phyloP scores from a whole-genome alignment of 2,797 vertebrate genomes.

The Lithobates sylvaticus region DNA sequence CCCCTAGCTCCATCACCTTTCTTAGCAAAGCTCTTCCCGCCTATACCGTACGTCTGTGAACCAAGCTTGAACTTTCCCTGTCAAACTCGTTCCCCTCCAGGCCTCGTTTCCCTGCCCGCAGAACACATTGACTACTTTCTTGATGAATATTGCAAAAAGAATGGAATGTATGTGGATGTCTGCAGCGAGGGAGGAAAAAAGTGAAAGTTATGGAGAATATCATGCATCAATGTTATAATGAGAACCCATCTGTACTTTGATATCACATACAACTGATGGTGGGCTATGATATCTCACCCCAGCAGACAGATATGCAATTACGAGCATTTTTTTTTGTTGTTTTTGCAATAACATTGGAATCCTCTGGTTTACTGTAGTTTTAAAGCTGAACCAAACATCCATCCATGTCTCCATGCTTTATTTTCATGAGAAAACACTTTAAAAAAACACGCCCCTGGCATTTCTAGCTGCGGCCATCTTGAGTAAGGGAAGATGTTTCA shows the following conservation, averaged over 20 bases:
- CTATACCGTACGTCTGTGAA: constrained; percentile 27
- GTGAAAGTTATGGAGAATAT: constrained; percentile 68
- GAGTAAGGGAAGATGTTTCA: too few relatives aligned
- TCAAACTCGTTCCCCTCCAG: constrained; percentile 33
- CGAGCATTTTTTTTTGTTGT: too few relatives aligned
- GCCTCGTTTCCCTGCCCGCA: constrained; percentile 32
- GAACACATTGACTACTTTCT: constrained; percentile 75
- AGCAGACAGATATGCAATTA: too few relatives aligned
- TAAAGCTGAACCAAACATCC: too few relatives aligned
- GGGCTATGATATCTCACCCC: too few relatives aligned
- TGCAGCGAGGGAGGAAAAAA: constrained; percentile 67
- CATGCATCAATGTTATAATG: constrained; percentile 1
- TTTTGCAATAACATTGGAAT: too few relatives aligned
- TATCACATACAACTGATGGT: background rate
- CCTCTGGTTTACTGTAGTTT: too few relatives aligned
- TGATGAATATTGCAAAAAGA: constrained; percentile 73
- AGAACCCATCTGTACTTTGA: background rate
- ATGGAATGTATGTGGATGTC: constrained; percentile 73
- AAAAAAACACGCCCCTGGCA: too few relatives aligned
- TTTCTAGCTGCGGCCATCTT: too few relatives aligned
- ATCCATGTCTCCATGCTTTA: too few relatives aligned
- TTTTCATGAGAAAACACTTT: too few relatives aligned
- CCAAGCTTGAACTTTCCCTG: constrained; percentile 39
- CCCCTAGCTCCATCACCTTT: constrained; percentile 24
- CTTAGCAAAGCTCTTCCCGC: constrained; percentile 32